Percentiles rank a stretch among this genome's conserved stretches.
phyloP scores from a whole-genome alignment of 2,113 vertebrate species.

The Synchiropus splendidus region DNA sequence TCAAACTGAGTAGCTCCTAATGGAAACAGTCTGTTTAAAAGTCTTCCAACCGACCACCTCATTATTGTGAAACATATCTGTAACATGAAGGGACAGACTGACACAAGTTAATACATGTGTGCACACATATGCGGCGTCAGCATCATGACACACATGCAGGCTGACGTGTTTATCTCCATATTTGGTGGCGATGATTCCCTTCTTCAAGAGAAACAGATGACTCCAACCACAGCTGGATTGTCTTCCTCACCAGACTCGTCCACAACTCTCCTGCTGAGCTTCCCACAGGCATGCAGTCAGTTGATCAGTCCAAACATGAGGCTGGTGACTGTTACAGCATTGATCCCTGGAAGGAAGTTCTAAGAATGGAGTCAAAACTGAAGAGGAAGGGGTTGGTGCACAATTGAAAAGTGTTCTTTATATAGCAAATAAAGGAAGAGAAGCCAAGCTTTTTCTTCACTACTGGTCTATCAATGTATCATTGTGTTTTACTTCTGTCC shows the following conservation, averaged over 20 bases:
- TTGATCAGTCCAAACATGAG: slow-evolving; percentile 20
- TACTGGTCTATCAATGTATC: too few species aligned
- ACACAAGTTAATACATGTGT: slow-evolving; percentile 5
- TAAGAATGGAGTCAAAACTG: background rate
- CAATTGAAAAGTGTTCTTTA: slow-evolving; percentile 3
- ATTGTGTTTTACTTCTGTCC: too few species aligned
- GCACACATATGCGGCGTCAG: slow-evolving; percentile 2
- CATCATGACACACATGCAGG: background rate
- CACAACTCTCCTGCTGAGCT: slow-evolving; percentile 15
- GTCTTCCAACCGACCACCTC: slow-evolving; percentile 10
- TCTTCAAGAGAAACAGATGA: slow-evolving; percentile 16
- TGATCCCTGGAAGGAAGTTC: slow-evolving; percentile 2
- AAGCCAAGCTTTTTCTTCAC: too few species aligned
- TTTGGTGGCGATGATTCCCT: slow-evolving; percentile 15
- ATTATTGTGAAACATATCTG: too few species aligned
- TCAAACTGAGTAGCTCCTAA: background rate
- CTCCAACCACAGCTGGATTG: slow-evolving; percentile 17
- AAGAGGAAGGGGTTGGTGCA: slow-evolving; percentile 10
- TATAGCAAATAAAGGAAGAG: too few species aligned
- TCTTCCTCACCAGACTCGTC: slow-evolving; percentile 20
- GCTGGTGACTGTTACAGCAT: slow-evolving; percentile 11
- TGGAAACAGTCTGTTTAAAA: background rate
- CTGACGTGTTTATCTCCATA: slow-evolving; percentile 18
- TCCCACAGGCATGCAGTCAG: slow-evolving; percentile 23
- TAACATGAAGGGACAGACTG: too few species aligned